Percentiles rank a stretch among this genome's conserved stretches.
phyloP scores from a whole-genome alignment of 2,797 vertebrate species.

The Lepus townsendii region DNA sequence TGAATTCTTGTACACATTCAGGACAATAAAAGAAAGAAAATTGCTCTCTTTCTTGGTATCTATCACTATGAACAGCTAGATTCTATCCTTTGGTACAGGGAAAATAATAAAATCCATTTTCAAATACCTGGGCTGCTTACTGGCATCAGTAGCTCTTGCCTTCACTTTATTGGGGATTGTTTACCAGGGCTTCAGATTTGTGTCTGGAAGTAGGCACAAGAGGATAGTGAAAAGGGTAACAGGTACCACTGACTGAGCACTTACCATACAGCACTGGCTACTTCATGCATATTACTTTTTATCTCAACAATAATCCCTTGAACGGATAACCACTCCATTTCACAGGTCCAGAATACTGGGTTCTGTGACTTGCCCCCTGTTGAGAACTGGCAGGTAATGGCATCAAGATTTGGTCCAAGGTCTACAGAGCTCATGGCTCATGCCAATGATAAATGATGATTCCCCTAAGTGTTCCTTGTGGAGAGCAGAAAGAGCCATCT shows the following conservation, averaged over 20 bases:
- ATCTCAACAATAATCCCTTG: neutral
- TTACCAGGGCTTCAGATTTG: neutral
- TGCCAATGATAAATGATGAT: neutral
- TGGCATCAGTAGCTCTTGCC: neutral
- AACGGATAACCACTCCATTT: neutral
- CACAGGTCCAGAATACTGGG: neutral
- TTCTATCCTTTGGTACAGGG: neutral
- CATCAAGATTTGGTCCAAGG: neutral
- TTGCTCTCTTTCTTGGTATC: neutral
- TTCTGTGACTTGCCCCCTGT: neutral
- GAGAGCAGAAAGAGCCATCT: neutral
- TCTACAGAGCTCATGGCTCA: neutral
- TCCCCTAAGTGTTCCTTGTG: neutral
- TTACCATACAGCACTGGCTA: neutral
- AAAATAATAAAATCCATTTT: slow-evolving; percentile 44
- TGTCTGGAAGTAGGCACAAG: neutral
- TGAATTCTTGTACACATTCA: neutral
- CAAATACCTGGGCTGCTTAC: neutral
- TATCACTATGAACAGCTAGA: slow-evolving; percentile 48
- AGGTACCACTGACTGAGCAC: neutral
- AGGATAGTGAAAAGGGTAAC: neutral
- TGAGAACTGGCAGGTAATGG: neutral
- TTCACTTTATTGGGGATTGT: neutral
- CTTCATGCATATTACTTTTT: neutral
- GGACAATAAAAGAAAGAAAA: neutral